phyloP scores from a whole-genome alignment of 2,113 vertebrate genomes.

The Rattus rattus region DNA sequence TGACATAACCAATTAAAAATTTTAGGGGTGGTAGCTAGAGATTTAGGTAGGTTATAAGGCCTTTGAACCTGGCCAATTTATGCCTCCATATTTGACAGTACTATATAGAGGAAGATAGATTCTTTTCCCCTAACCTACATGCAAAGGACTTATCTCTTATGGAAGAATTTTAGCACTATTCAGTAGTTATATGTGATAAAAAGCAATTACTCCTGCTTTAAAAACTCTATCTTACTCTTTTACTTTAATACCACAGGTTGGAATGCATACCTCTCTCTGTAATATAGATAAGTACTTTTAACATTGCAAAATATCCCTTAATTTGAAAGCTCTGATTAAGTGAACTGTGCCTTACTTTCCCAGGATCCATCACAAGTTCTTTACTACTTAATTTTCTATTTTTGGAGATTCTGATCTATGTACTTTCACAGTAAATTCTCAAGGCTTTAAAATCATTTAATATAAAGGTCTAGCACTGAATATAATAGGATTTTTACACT shows the following conservation, averaged over 20 bases:
- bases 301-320: neutral
- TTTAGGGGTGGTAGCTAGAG: neutral
- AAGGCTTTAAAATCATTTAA: conserved; percentile 8
- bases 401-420: neutral
- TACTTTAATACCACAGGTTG: neutral
- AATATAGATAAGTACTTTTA: neutral
- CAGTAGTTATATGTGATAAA: neutral
- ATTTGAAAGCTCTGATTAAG: neutral
- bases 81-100: neutral
- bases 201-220: neutral
- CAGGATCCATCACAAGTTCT: neutral
- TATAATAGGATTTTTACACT: neutral
- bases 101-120: neutral
- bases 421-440: neutral
- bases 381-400: neutral
- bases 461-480: neutral
- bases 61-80: neutral
- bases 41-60: neutral
- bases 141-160: neutral
- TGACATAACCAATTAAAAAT: neutral
- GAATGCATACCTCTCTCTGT: neutral
- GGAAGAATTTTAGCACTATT: neutral
- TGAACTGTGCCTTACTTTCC: neutral
- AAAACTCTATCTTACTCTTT: neutral
- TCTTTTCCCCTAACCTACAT: neutral